Conservation (phyloP, 2,888 invertebrate species). For the Tortricodes alternella region DNA sequence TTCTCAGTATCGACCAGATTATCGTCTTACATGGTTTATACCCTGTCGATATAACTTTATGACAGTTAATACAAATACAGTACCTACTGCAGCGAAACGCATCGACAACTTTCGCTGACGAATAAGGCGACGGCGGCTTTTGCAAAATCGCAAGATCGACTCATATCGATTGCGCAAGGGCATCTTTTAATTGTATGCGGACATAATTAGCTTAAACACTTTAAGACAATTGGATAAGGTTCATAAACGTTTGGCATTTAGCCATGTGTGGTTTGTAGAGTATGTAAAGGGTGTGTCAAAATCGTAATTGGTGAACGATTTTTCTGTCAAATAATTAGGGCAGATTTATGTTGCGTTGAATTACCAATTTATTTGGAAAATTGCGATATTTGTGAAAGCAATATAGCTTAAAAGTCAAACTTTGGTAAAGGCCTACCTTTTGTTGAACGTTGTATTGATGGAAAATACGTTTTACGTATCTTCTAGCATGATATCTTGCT, state of each 20-base stretch:
- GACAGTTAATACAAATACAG: conserved; percentile 59
- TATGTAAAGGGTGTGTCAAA: conserved; percentile 11
- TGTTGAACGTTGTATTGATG: too few relatives aligned
- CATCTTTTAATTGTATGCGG: conserved; percentile 29
- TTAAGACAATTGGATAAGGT: neutral
- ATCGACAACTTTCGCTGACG: conserved; percentile 68
- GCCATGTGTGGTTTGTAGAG: too few relatives aligned
- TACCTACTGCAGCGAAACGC: conserved; percentile 51
- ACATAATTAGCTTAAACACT: conserved; percentile 8
- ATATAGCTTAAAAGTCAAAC: neutral
- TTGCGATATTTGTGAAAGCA: neutral
- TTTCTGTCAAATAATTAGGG: conserved; percentile 18
- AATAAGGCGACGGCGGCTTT: conserved; percentile 64
- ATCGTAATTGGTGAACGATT: conserved; percentile 10
- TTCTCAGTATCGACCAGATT: neutral
- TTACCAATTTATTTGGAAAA: conserved; percentile 10
- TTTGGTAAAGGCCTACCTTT: conserved; percentile 9
- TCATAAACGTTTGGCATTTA: too few relatives aligned
- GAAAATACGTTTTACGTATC: too few relatives aligned
- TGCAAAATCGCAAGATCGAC: conserved; percentile 43
- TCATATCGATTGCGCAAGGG: conserved; percentile 39
- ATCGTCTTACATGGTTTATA: neutral
- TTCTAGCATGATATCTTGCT: too few relatives aligned
- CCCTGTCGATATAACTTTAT: conserved; percentile 54
- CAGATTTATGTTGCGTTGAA: conserved; percentile 6